A percentile compares a stretch with the other conserved stretches of the same genome.
Evolutionary conservation across 1,140 invertebrate species (phyloP).

Genomic region (Apocrypta bakeri): DNA sequence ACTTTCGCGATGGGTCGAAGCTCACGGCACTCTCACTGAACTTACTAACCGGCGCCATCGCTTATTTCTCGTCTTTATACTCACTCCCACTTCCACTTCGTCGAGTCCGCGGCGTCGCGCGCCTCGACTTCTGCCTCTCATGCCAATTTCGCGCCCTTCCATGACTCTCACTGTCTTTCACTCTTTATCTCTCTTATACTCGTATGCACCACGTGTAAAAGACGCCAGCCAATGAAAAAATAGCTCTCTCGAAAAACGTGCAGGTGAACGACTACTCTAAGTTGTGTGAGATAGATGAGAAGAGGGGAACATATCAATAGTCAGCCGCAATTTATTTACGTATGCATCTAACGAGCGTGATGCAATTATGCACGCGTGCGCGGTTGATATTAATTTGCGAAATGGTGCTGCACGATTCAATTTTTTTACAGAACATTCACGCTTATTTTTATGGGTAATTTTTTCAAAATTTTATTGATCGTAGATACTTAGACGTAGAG

Average conservation of each 20-base stretch:
- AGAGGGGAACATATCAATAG: not conserved
- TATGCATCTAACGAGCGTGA: not conserved
- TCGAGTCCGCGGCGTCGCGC: slow-evolving; percentile 44
- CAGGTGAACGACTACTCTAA: not conserved
- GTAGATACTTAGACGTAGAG: no score
- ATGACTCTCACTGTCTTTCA: not conserved
- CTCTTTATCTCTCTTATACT: not conserved
- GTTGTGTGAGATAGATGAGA: not conserved
- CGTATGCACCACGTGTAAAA: not conserved
- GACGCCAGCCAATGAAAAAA: no score
- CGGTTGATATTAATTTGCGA: not conserved
- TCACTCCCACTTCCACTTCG: slow-evolving; percentile 65
- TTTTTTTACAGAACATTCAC: not conserved
- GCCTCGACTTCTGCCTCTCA: not conserved
- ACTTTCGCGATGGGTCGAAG: slow-evolving; percentile 67
- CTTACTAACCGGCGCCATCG: slow-evolving; percentile 67
- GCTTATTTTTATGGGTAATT: not conserved
- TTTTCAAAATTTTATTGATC: no score
- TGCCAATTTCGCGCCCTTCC: slow-evolving; percentile 36
- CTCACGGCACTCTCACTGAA: slow-evolving; percentile 73
- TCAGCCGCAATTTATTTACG: no score
- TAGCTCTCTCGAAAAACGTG: not conserved
- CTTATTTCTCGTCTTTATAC: slow-evolving; percentile 69
- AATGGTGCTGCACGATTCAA: not conserved
- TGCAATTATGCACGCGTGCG: not conserved